Evolutionary conservation across 1,140 invertebrate species (phyloP).

Genomic region (Radopholus similis): DNA sequence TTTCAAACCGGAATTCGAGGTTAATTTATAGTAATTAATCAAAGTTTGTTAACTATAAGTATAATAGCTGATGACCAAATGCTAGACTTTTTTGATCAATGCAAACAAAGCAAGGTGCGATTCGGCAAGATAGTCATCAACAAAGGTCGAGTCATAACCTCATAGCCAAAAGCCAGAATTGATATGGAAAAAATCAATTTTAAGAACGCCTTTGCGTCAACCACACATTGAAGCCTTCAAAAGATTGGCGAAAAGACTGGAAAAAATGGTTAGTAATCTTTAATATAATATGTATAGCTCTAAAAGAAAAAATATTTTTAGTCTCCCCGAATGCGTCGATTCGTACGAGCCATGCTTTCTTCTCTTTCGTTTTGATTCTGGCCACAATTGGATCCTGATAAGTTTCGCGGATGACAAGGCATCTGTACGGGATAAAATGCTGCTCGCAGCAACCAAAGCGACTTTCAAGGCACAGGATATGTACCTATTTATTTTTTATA

Average conservation of each 20-base stretch:
- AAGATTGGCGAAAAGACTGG: conserved; percentile 76
- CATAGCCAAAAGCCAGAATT: too few species aligned
- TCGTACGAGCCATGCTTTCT: conserved; percentile 88
- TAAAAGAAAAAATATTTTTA: conserved; percentile 28
- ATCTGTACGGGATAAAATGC: conserved; percentile 84
- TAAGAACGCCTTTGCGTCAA: conserved; percentile 75
- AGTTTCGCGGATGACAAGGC: conserved; percentile 62
- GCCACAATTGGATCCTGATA: conserved; percentile 86
- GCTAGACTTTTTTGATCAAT: conserved; percentile 53
- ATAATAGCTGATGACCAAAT: conserved; percentile 49
- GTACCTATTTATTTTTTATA: neutral
- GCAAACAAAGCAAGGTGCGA: conserved; percentile 57
- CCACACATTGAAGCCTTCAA: conserved; percentile 68
- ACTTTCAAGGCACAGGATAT: conserved; percentile 73
- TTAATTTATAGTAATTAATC: conserved; percentile 18
- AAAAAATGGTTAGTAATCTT: conserved; percentile 64
- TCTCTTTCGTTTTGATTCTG: conserved; percentile 78
- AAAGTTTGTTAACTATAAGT: conserved; percentile 5
- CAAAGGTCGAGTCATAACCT: conserved; percentile 41
- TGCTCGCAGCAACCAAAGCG: conserved; percentile 95
- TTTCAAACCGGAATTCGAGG: conserved; percentile 60
- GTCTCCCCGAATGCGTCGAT: conserved; percentile 73
- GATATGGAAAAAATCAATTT: conserved; percentile 25
- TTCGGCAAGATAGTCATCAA: conserved; percentile 58
- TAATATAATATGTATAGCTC: neutral